Conservation (phyloP, 1,140 invertebrate species). For the Heliothis subflexa region DNA sequence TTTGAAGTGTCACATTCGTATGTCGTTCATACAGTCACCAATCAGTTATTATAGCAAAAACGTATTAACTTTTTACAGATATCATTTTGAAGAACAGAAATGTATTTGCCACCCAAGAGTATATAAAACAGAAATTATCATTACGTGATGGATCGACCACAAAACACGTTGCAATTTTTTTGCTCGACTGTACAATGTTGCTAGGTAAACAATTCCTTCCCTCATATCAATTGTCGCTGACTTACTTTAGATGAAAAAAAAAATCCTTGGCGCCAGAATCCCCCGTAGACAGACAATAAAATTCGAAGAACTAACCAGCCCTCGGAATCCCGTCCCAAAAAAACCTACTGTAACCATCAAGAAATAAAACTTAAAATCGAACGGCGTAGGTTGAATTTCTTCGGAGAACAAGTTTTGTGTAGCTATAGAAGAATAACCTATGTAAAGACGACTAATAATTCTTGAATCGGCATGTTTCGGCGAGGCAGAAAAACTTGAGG, state of each 20-base stretch:
- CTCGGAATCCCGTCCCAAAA: neutral
- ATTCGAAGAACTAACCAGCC: conserved; percentile 42
- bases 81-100: conserved; percentile 13
- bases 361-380: conserved; percentile 39
- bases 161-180: conserved; percentile 13
- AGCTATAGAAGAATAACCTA: conserved; percentile 52
- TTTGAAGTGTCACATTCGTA: neutral
- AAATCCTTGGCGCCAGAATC: conserved; percentile 39
- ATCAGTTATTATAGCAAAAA: conserved; percentile 3
- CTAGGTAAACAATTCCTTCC: conserved; percentile 15
- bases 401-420: conserved; percentile 53
- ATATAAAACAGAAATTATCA: neutral
- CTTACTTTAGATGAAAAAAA: conserved; percentile 8
- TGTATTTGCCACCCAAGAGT: conserved; percentile 24
- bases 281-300: conserved; percentile 40
- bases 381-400: conserved; percentile 14
- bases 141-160: neutral
- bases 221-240: neutral
- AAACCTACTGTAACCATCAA: neutral
- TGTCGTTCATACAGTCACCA: neutral
- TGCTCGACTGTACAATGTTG: neutral
- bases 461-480: conserved; percentile 63
- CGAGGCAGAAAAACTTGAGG: conserved; percentile 68
- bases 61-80: neutral
- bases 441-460: conserved; percentile 60